These are phyloP conservation scores for Verasper variegatus DNA, from an alignment of 2,113 vertebrate species.

Conservation along the genomic window DNA sequence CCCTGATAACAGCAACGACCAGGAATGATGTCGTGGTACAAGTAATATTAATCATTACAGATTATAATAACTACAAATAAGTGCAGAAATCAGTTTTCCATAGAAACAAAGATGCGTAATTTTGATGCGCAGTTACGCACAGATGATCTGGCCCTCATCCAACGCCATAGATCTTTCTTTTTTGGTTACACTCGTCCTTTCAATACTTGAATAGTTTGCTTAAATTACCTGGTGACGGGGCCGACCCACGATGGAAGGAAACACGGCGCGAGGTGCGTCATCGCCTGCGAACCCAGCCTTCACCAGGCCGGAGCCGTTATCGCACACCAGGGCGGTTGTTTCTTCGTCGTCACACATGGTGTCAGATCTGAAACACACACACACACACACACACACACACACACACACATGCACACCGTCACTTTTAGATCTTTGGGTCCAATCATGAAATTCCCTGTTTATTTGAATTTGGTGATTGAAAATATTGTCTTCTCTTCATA, in stretches of 20 bases:
- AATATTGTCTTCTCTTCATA: background rate
- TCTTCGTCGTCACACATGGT: slow-evolving; percentile 80
- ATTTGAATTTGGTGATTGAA: background rate
- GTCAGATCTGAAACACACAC: slow-evolving; percentile 63
- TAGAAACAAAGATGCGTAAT: background rate
- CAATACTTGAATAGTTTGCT: background rate
- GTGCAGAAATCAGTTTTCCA: background rate
- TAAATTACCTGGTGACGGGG: slow-evolving; percentile 83
- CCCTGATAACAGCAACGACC: slow-evolving; percentile 78
- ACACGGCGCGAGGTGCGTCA: slow-evolving; percentile 80
- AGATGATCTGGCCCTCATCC: background rate
- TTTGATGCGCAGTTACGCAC: slow-evolving; percentile 12
- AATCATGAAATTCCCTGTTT: background rate
- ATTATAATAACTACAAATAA: too few species aligned
- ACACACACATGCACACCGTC: background rate
- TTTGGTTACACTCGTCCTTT: background rate
- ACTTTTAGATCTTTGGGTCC: slow-evolving; percentile 4
- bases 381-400: slow-evolving; percentile 1
- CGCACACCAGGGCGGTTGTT: slow-evolving; percentile 78
- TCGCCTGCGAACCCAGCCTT: slow-evolving; percentile 82
- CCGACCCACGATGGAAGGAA: slow-evolving; percentile 81
- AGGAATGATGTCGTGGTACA: background rate
- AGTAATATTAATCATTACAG: too few species aligned
- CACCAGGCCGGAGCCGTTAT: slow-evolving; percentile 78
- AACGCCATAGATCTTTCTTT: background rate